Evolutionary conservation across 2,797 vertebrate genomes (phyloP), one percentile per base, ranked within the genome.

Genomic region (Oophaga sylvatica): DNA sequence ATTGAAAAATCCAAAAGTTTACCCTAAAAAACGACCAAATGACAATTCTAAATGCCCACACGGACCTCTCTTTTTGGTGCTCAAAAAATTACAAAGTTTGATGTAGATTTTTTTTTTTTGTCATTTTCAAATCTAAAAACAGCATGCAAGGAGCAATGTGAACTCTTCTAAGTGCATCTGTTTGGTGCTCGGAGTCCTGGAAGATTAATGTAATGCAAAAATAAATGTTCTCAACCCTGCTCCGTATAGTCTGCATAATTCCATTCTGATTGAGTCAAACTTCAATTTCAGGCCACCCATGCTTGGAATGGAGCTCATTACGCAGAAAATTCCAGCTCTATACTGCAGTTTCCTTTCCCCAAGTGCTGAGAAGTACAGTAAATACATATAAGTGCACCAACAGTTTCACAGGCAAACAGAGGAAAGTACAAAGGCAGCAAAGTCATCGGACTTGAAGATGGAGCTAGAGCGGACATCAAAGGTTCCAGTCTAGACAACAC

Each of bases 401-500:
- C 67, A 59, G 87, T 1, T 78, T 84, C 83, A 62, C 26, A 15
- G 45, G 0, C 85, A 0, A 0, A 90, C 45, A 77, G 57, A 77
- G 88, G 86, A 90, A 65, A 81, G 41, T 16, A 59, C 84, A 71
- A 89, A 1, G 0, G 87, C 86, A 87, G 87, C 86, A 81, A 53
- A 80, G 26, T 89, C 90, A 83, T 85, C 35, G 6, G 89, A 79
- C 77, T 81, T 83, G 60, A 87, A 85, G 87, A 90, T 90, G 89
- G 92, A 93, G 91, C 88, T 88, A 91, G 88, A 92, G 90, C 83
- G 80, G 92, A 93, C 93, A 94, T 95, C 94, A 95, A 95, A 94
- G 95, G 84, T 83, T 83, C 90, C 57, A 22, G 89, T 93, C 94
- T 95, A 95, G 94, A 96, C 93, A 26, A 93, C 88, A 93, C 91